phyloP scores from a whole-genome alignment of 2,113 vertebrate genomes.

The Rissa tridactyla region DNA sequence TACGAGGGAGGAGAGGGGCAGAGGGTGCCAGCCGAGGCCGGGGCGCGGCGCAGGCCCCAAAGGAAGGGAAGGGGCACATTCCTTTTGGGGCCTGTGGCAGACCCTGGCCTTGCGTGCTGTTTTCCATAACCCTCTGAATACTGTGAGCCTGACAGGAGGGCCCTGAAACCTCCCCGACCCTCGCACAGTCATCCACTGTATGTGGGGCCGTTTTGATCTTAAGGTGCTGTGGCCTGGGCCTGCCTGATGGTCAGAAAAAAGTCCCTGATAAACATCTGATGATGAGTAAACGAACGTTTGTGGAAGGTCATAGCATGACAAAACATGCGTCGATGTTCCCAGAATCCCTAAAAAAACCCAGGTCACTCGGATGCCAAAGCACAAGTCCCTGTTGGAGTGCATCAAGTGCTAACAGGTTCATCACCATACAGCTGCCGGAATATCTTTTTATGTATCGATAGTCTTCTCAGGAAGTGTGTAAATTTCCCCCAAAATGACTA shows the following conservation, averaged over 20 bases:
- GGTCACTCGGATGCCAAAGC: neutral
- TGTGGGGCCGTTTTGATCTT: no score
- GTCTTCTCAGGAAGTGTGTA: neutral
- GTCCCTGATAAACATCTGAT: no score
- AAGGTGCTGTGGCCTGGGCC: rapidly evolving
- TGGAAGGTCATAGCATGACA: rapidly evolving
- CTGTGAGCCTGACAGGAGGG: rapidly evolving
- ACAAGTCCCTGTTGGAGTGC: rapidly evolving
- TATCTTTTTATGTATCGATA: rapidly evolving
- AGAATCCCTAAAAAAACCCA: rapidly evolving
- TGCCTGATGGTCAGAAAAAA: neutral
- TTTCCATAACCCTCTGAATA: rapidly evolving
- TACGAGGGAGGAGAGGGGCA: neutral
- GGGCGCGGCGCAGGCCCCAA: rapidly evolving
- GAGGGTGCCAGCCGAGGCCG: neutral
- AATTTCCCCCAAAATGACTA: neutral
- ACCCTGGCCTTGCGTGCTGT: rapidly evolving
- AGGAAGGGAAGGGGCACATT: rapidly evolving
- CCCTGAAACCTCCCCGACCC: rapidly evolving
- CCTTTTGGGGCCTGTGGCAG: neutral
- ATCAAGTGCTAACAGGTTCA: neutral
- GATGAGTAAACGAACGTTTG: neutral
- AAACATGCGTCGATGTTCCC: neutral
- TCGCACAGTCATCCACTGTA: rapidly evolving
- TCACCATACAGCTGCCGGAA: neutral